These are phyloP conservation scores for Cephus nigrinus DNA, from an alignment of 2,888 invertebrate genomes.

Conservation along the genomic window DNA sequence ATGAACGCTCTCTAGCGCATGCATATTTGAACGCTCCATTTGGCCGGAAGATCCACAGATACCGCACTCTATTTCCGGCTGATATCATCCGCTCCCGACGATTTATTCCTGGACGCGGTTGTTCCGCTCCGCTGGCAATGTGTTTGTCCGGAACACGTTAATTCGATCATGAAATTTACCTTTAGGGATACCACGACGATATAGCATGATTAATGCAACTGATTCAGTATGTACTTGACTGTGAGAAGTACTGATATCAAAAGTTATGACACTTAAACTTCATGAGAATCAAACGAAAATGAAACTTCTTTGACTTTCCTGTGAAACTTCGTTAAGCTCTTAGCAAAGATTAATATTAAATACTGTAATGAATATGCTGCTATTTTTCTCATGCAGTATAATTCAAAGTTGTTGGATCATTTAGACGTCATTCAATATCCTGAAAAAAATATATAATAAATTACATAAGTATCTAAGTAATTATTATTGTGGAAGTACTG, in stretches of 20 bases:
- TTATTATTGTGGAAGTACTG: not conserved
- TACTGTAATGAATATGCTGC: too few relatives aligned
- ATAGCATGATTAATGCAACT: not conserved
- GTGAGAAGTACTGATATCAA: not conserved
- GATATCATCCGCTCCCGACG: not conserved
- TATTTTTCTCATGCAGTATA: too few relatives aligned
- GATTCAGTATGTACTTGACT: not conserved
- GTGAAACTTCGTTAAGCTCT: not conserved
- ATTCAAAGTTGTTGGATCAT: too few relatives aligned
- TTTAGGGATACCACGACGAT: not conserved
- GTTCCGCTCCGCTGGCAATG: not conserved
- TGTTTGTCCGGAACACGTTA: not conserved
- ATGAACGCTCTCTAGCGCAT: conserved; percentile 16
- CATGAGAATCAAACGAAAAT: not conserved
- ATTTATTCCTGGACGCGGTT: not conserved
- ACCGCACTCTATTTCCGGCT: not conserved
- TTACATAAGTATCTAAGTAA: not conserved
- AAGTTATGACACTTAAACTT: not conserved
- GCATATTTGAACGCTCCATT: conserved; percentile 40
- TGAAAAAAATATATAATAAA: not conserved
- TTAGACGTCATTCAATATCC: not conserved
- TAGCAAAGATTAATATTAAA: not conserved
- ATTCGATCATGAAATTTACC: not conserved
- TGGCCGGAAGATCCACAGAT: conserved; percentile 37
- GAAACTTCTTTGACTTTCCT: not conserved